A percentile compares a stretch with the other conserved stretches of the same genome.
Evolutionary conservation across 2,888 invertebrate species (phyloP).

Genomic region (Harpalus rubripes): DNA sequence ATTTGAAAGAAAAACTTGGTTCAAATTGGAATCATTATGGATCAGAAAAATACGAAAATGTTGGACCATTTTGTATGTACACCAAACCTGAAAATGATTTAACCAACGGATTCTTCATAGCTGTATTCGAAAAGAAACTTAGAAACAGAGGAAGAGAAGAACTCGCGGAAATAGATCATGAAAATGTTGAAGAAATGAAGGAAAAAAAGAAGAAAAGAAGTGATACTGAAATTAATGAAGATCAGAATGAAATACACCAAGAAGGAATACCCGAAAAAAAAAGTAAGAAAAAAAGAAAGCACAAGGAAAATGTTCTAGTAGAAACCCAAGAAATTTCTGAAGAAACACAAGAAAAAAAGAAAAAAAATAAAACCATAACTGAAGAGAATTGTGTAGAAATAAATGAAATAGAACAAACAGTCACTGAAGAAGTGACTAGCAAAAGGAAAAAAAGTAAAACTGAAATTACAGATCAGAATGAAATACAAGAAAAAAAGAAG

Average conservation of each 20-base stretch:
- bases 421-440: no score
- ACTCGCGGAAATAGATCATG: not conserved
- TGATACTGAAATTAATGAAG: slow-evolving; percentile 19
- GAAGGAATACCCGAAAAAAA: not conserved
- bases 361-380: not conserved
- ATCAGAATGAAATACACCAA: slow-evolving; percentile 17
- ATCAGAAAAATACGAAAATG: slow-evolving; percentile 82
- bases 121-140: slow-evolving; percentile 85
- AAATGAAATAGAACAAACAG: slow-evolving; percentile 67
- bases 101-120: slow-evolving; percentile 97
- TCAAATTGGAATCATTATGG: slow-evolving; percentile 86
- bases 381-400: slow-evolving; percentile 70
- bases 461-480: not conserved
- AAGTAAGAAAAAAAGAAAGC: slow-evolving; percentile 40
- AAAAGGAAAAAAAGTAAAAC: not conserved
- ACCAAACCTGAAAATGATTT: slow-evolving; percentile 87
- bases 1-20: slow-evolving; percentile 81
- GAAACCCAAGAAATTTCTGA: no score
- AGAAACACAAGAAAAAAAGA: slow-evolving; percentile 72
- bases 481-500: not conserved
- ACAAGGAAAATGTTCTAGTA: no score
- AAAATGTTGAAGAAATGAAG: slow-evolving; percentile 71
- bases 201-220: not conserved
- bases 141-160: not conserved
- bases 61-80: slow-evolving; percentile 88